Conservation (phyloP, 2,113 vertebrate species). For the Ceyx margarethae region DNA sequence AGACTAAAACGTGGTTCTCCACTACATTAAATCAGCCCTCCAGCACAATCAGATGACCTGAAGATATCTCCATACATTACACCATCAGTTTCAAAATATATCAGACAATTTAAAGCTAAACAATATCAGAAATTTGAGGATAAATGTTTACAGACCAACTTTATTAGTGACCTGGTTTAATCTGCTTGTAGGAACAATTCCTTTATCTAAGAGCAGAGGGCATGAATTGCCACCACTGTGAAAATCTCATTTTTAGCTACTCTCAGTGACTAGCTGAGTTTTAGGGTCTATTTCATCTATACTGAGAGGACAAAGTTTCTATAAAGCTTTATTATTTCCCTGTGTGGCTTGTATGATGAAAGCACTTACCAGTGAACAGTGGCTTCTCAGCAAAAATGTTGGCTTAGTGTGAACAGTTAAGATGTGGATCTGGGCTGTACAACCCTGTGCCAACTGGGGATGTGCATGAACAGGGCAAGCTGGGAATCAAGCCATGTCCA, state of each 20-base stretch:
- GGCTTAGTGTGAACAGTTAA: background rate
- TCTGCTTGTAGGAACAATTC: background rate
- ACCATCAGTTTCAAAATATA: background rate
- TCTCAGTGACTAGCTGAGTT: background rate
- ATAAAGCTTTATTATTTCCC: slow-evolving; percentile 7
- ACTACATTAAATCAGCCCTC: background rate
- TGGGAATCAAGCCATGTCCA: background rate
- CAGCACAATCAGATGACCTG: background rate
- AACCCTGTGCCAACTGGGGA: background rate
- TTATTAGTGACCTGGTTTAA: background rate
- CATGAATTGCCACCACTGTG: background rate
- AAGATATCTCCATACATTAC: background rate
- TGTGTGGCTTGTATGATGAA: background rate
- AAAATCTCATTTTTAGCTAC: background rate
- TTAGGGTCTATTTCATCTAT: background rate
- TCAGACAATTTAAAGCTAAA: slow-evolving; percentile 9
- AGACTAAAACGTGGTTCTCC: background rate
- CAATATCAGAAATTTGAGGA: background rate
- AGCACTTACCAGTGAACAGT: background rate
- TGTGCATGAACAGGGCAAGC: background rate
- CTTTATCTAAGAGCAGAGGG: background rate
- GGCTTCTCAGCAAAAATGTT: background rate
- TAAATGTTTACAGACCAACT: background rate
- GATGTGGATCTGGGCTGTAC: background rate
- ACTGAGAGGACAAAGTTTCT: background rate